Conservation (phyloP, 2,797 vertebrate species). For the Anabacerthia variegaticeps region DNA sequence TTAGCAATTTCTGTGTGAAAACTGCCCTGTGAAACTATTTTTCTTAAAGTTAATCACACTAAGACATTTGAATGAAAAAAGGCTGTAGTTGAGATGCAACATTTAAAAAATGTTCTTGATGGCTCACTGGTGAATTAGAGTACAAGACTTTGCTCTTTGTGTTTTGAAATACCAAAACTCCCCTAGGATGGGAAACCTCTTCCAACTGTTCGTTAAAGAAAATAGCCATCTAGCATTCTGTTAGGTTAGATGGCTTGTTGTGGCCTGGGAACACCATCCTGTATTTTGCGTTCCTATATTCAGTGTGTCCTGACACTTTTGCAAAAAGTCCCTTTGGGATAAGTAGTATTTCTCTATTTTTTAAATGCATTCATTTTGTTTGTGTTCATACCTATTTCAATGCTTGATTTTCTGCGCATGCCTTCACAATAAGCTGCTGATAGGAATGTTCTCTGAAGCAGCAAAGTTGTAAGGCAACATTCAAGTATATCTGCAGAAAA, state of each 20-base stretch:
- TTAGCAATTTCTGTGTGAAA: not conserved
- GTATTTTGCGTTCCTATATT: not conserved
- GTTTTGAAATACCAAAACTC: not conserved
- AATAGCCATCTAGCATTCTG: not conserved
- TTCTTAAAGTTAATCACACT: not conserved
- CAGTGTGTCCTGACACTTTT: not conserved
- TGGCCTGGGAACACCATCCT: not conserved
- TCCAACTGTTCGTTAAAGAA: not conserved
- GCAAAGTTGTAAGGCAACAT: not conserved
- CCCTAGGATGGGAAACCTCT: not conserved
- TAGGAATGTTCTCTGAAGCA: not conserved
- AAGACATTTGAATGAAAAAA: not conserved
- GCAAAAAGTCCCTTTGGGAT: not conserved
- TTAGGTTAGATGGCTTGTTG: not conserved
- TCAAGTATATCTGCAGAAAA: not conserved
- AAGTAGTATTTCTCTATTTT: not conserved
- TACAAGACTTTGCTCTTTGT: conserved; percentile 30
- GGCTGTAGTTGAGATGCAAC: not conserved
- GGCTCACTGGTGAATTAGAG: not conserved
- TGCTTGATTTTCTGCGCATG: not conserved
- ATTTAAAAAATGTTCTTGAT: not conserved
- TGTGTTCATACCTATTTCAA: not conserved
- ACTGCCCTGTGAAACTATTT: not conserved
- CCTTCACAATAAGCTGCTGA: not conserved
- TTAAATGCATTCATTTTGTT: not conserved